These are phyloP conservation scores for Gymnobelideus leadbeateri DNA, from an alignment of 2,113 vertebrate species.

Conservation along the genomic window DNA sequence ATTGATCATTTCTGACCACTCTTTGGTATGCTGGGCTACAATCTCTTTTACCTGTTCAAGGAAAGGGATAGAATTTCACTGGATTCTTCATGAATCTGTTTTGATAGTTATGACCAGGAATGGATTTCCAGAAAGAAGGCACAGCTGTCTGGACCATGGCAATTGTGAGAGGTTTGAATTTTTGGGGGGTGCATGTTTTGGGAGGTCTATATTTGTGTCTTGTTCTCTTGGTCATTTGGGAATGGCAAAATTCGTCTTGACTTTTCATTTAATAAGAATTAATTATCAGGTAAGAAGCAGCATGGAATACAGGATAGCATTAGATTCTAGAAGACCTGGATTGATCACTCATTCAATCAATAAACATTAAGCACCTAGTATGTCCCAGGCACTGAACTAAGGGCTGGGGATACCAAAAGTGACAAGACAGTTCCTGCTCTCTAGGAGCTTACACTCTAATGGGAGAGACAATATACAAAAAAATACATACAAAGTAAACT, in stretches of 20 bases:
- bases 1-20: constrained; percentile 97
- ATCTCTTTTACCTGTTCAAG: constrained; percentile 93
- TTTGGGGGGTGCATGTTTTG: no score
- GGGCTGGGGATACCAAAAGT: not conserved
- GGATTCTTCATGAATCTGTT: not conserved
- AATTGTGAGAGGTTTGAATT: not conserved
- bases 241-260: not conserved
- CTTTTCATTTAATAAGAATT: not conserved
- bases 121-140: not conserved
- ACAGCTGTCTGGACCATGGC: not conserved
- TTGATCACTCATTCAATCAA: not conserved
- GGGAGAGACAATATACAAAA: not conserved
- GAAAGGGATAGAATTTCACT: not conserved
- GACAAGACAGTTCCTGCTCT: not conserved
- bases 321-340: not conserved
- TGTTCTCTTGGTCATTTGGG: not conserved
- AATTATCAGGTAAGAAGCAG: not conserved
- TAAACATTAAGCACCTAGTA: not conserved
- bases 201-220: not conserved
- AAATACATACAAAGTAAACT: not conserved
- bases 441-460: not conserved
- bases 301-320: not conserved
- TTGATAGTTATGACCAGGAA: not conserved
- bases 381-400: not conserved
- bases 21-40: constrained; percentile 97